phyloP scores from a whole-genome alignment of 2,113 vertebrate genomes.

The Cyprinodon brontotheroides region DNA sequence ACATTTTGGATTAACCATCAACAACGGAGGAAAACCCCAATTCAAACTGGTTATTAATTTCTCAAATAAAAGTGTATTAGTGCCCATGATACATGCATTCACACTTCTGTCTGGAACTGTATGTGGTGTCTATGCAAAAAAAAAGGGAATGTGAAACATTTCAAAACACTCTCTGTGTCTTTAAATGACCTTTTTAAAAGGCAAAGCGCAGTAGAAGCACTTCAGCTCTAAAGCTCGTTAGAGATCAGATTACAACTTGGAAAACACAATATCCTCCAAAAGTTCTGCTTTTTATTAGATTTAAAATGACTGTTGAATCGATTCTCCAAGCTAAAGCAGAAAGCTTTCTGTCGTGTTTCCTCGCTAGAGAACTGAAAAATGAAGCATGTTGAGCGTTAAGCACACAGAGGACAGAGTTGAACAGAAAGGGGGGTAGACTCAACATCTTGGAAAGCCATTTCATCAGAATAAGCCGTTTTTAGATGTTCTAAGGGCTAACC shows the following conservation, averaged over 20 bases:
- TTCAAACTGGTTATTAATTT: neutral
- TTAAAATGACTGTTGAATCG: neutral
- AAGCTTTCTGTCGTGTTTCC: neutral
- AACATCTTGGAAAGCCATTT: neutral
- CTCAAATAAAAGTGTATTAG: neutral
- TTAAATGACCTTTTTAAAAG: slow-evolving; percentile 1
- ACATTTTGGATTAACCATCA: neutral
- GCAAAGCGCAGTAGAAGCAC: slow-evolving; percentile 5
- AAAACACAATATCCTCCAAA: slow-evolving; percentile 3
- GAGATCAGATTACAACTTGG: neutral
- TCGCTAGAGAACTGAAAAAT: neutral
- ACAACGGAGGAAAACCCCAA: neutral
- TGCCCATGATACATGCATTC: neutral
- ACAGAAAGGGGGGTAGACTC: neutral
- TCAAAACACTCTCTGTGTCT: slow-evolving; percentile 25
- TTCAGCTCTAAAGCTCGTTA: slow-evolving; percentile 2
- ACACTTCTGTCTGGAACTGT: neutral
- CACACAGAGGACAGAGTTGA: slow-evolving; percentile 34
- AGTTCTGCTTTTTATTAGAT: neutral
- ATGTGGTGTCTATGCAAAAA: slow-evolving; percentile 67
- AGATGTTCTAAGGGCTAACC: slow-evolving; percentile 64
- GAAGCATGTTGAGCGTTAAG: slow-evolving; percentile 25
- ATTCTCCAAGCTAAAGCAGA: neutral
- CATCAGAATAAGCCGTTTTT: slow-evolving; percentile 9
- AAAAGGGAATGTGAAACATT: slow-evolving; percentile 11